A percentile compares a stretch with the other conserved stretches of the same genome.
phyloP scores from a whole-genome alignment of 2,113 vertebrate species.

The Ceyx margarethae region DNA sequence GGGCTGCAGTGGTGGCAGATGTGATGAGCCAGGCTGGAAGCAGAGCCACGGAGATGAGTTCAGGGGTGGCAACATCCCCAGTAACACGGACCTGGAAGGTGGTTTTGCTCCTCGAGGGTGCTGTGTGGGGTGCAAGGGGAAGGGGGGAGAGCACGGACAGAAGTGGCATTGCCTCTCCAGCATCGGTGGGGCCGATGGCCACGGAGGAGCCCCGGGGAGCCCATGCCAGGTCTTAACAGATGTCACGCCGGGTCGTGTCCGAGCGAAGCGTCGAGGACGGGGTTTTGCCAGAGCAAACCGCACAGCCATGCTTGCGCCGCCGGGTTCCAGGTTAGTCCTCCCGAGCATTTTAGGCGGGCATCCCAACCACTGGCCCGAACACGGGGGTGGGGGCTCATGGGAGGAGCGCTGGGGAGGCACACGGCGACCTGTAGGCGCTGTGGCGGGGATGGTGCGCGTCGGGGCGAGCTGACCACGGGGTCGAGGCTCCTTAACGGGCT shows the following conservation, averaged over 20 bases:
- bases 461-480: not conserved
- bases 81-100: too few species aligned
- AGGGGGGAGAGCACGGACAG: rapidly evolving
- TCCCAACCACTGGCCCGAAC: too few species aligned
- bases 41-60: not conserved
- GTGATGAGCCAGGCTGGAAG: rapidly evolving
- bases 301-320: too few species aligned
- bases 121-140: not conserved
- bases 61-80: not conserved
- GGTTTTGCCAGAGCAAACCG: too few species aligned
- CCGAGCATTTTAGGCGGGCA: too few species aligned
- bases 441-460: too few species aligned
- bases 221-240: not conserved
- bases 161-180: not conserved
- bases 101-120: not conserved
- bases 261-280: too few species aligned
- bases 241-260: too few species aligned
- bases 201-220: not conserved
- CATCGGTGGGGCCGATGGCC: not conserved
- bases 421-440: too few species aligned
- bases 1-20: rapidly evolving
- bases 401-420: too few species aligned
- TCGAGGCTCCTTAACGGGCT: not conserved
- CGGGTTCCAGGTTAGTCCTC: too few species aligned
- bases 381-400: too few species aligned